These are phyloP conservation scores for Epicampocera succincta DNA, from an alignment of 2,888 invertebrate genomes.

Conservation along the genomic window DNA sequence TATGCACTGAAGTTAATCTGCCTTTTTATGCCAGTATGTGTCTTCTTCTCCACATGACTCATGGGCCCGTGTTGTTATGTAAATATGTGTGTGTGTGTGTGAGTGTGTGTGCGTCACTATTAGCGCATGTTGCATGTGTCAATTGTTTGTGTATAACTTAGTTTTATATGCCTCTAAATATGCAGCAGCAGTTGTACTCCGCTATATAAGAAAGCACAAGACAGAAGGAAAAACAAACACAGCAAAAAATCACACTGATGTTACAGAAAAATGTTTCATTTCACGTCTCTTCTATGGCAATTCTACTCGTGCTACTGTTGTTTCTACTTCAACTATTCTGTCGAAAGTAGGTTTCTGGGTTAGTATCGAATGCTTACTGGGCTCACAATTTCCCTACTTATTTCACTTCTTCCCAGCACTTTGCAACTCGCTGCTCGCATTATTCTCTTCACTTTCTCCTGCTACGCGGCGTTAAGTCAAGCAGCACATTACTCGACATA, in stretches of 20 bases:
- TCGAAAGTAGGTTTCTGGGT: constrained; percentile 66
- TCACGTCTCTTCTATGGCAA: constrained; percentile 11
- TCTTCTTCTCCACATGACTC: constrained; percentile 23
- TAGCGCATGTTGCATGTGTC: constrained; percentile 27
- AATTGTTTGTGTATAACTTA: constrained; percentile 50
- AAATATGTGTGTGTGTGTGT: constrained; percentile 23
- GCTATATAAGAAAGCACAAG: too few species aligned
- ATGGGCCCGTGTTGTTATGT: constrained; percentile 3
- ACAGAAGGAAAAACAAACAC: constrained; percentile 1
- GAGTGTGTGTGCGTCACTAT: constrained; percentile 16
- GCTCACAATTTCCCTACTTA: constrained; percentile 43
- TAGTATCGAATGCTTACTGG: constrained; percentile 55
- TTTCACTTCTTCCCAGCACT: not conserved
- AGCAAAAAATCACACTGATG: too few species aligned
- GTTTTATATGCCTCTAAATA: constrained; percentile 26
- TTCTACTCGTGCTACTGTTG: constrained; percentile 38
- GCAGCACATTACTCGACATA: not conserved
- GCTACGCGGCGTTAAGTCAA: not conserved
- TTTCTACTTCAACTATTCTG: constrained; percentile 50
- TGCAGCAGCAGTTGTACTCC: constrained; percentile 11
- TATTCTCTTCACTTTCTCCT: not conserved
- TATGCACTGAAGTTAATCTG: constrained; percentile 14
- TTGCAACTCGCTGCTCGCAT: not conserved
- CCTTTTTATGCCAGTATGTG: constrained; percentile 39
- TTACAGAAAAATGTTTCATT: constrained; percentile 4